Evolutionary conservation across 2,888 invertebrate species (phyloP), one percentile per base, ranked within the genome.

Genomic region (Spodoptera exigua): DNA sequence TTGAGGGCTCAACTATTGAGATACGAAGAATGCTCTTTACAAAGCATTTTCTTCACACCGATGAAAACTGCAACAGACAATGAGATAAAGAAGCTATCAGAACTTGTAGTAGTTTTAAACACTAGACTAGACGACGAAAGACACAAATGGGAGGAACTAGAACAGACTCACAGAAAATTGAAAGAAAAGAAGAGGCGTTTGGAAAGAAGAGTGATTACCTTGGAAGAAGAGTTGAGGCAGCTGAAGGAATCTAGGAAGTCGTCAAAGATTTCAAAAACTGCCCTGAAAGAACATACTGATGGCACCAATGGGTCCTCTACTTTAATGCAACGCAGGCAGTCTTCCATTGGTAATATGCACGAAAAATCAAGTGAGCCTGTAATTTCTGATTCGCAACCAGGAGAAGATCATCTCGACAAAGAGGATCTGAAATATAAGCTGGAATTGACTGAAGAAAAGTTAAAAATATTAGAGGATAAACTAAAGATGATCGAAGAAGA

Each of bases 371-470:
- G 85, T 61, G 88, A 89, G 2, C 81, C 79, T 13, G 78, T 86
- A 11, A 51, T 67, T 5, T 80, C 87, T 10, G 89, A 90, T 18
- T 81, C 86, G 10, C 84, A 83, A 39, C 70, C 76, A 14, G 70
- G 71, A 1, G 89, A 89, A 18, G 91, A 90, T n/a, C 54, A 57
- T 41, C 70, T 91, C 5, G 92, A 92, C 46, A 90, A 86, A 78
- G 93, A 93, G 27, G 92, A 90, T 54, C 76, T 94, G 10, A 91
- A 87, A 80, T 93, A 83, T 69, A 94, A 89, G 78, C 82, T 96
- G 53, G 96, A 96, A 80, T 84, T 96, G 54, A 94, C 96, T 0
- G 95, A 96, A 76, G 96, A 96, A 84, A 96, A 95, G 75, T 91
- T 96, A 40, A 95, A 96, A 81, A 95, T 96, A 14, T 87, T 96